Base-by-base conservation (phyloP, 2,888 invertebrate species). In the Falcaria lacertinaria region DNA sequence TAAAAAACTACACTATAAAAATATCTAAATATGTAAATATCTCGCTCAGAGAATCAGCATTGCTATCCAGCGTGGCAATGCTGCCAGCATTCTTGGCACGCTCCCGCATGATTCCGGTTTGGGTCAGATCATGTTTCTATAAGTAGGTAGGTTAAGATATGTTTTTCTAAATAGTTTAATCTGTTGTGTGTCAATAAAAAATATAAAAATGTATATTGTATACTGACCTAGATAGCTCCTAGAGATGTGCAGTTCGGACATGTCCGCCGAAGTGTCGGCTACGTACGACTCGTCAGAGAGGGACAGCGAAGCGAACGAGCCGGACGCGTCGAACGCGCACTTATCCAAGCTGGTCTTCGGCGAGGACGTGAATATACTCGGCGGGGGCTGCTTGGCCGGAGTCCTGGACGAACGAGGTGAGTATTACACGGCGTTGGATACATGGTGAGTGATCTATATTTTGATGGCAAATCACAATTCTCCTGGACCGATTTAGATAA, bases 321-420 rank as follows among this genome's bases (percentile, higher is more conserved):
- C 58, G 28, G 76, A 75, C 45, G 75, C 62, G 49, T 82, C 78
- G 59, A 79, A 75, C 28, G 64, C 15, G 0, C 70, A 59, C 67
- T 76, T 78, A 59, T 80, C 79, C 42, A 74, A 35, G 2, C 77
- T 77, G 3, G 80, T 52, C 56, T 86, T 86, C 0, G 89, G 89
- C 0, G 89, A 89, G 0, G 89, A 89, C 7, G 89, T 89, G 74
- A 87, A 86, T 45, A 89, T 87, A 51, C 74, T 77, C 1, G 88
- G 86, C 1, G 83, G 74, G 7, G 68, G 52, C 42, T 83, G 85
- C 40, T 86, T 88, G 0, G 76, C 72, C 40, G 87, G 86, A 0
- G 82, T 85, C 54, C 86, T 83, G 63, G 2, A 36, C 39, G 4
- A 36, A 32, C 8, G 11, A 2, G 11, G 6, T 25, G 2, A 7